Base-by-base conservation (phyloP, 2,888 invertebrate genomes). In the Limnephilus lunatus region DNA sequence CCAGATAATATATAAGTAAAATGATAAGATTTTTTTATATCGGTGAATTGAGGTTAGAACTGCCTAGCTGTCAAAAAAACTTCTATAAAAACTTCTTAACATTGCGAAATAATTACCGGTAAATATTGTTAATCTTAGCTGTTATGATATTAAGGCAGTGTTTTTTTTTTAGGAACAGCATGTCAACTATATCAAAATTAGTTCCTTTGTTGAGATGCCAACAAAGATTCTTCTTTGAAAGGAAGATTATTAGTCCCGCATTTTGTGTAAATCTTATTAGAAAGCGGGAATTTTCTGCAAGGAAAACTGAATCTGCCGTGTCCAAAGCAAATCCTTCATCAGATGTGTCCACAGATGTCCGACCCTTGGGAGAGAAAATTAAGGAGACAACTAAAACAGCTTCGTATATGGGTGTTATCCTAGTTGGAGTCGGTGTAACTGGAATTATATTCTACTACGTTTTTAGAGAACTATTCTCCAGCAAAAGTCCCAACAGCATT, bases 301-400 rank as follows among this genome's bases (percentile, higher is more conserved):
- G 88, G 14, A 93, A 93, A 48, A 12, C 85, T 25, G 92, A 95
- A 94, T 95, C 94, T 90, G 95, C 95, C 85, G 94, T 96, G 93
- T 94, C 96, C 44, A 95, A 94, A 94, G 95, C 95, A 93, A 94
- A 95, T 93, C 96, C 96, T 94, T 95, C 95, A 94, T 94, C 94
- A 81, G 96, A 96, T 92, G 95, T 96, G 15, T 95, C 96, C 30
- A 95, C 96, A 30, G 96, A 97, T 95, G 97, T 97, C 3, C 96
- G 97, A 92, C 97, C 97, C 12, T 94, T 97, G 15, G 97, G 97
- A 25, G 97, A 97, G 94, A 97, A 97, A 96, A 98, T 98, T 2
- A 99, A 98, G 95, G 98, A 99, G 95, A 98, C 98, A 30, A 98
- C 98, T 2, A 98, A 99, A 95, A 99, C 99, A 94, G 98, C 97